Percentiles rank a stretch among this genome's conserved stretches.
phyloP scores from a whole-genome alignment of 2,888 invertebrate species.

The Limenitis camilla region DNA sequence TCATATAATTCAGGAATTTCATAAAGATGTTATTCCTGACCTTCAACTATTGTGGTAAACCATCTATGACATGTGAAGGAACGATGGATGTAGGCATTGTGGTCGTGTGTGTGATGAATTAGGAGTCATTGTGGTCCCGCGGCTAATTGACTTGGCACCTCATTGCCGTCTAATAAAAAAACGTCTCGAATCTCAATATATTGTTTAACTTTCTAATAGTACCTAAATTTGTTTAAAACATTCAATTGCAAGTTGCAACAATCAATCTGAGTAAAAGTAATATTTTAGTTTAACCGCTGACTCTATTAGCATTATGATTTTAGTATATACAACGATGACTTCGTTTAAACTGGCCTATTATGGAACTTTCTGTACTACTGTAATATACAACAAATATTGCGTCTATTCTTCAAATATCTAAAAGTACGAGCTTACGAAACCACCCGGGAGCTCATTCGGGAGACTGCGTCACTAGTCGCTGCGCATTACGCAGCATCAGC shows the following conservation, averaged over 20 bases:
- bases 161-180: constrained; percentile 22
- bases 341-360: background rate
- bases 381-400: no score
- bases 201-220: background rate
- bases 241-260: no score
- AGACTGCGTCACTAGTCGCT: background rate
- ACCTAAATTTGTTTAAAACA: no score
- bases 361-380: background rate
- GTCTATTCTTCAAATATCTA: no score
- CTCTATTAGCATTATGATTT: no score
- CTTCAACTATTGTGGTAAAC: constrained; percentile 23
- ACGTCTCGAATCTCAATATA: constrained; percentile 15
- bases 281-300: no score
- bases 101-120: no score
- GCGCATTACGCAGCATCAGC: constrained; percentile 12
- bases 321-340: no score
- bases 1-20: constrained; percentile 5
- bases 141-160: constrained; percentile 22
- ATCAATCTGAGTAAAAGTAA: no score
- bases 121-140: constrained; percentile 20
- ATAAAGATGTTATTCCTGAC: constrained; percentile 16
- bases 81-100: constrained; percentile 20
- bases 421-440: no score
- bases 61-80: constrained; percentile 17
- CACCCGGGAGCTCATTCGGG: no score